Evolutionary conservation across 2,113 vertebrate species (phyloP), one percentile per base, ranked within the genome.

Genomic region (Hirundichthys speculiger): DNA sequence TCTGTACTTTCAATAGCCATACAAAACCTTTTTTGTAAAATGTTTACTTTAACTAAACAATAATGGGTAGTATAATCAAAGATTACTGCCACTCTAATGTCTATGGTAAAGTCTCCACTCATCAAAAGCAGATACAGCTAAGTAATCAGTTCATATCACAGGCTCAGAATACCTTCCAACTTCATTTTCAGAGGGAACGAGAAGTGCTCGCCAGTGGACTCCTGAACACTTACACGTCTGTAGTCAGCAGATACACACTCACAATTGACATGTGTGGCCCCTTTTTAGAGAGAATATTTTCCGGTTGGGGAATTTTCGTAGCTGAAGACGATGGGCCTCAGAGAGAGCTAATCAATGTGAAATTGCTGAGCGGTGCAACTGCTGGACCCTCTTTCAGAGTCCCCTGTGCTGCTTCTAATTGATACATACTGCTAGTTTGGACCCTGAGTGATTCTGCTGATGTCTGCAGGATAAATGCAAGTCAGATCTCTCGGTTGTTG

Each of bases 301-400:
- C 83, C 71, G 38, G 83, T 80, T 70, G 69, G 75, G 71, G 73
- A 71, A 81, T 69, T 89, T 86, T 88, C 69, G 79, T 78, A 70
- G 54, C 80, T 54, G 49, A 42, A 60, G 71, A 75, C 48, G 71
- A 80, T 27, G 48, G 25, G 30, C 48, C 57, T 77, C 22, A 2
- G 63, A 80, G 61, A 82, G 66, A 83, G 72, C 56, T 79, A 77
- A 91, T 87, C 84, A 88, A 82, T 83, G 75, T 45, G 67, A 70
- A 75, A 87, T 67, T 83, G 87, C 88, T 89, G 84, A 89, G 84
- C 79, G 58, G 79, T 6, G 38, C 65, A 87, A 62, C 80, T 75
- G 75, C 86, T 70, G 77, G 81, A 59, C 83, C 79, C 61, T 60
- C 69, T 73, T 65, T 61, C 79, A 45, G 45, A 53, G 66, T 87